Conservation (phyloP, 2,888 invertebrate species). For the Sacculina carcini region DNA sequence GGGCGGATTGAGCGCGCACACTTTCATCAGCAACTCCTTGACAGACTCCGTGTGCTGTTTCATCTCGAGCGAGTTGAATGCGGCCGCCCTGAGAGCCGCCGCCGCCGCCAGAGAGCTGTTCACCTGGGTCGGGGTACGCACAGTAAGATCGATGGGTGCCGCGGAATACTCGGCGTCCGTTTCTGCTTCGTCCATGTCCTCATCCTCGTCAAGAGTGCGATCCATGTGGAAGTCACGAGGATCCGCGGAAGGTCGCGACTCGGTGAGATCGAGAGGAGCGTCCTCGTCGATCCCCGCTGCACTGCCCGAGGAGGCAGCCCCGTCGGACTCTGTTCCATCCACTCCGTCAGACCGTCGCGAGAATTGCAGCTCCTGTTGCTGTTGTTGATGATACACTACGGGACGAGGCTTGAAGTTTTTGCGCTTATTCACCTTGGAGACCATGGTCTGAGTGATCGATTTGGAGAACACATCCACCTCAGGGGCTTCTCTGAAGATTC, state of each 20-base stretch:
- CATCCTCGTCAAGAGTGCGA: conserved; percentile 11
- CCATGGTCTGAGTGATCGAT: conserved; percentile 25
- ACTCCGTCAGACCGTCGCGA: conserved; percentile 9
- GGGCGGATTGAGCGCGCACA: too few species aligned
- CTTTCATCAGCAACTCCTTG: too few species aligned
- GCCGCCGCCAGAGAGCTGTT: conserved; percentile 8
- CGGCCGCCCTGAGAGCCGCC: conserved; percentile 34
- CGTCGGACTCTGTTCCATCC: conserved; percentile 7
- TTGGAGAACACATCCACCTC: too few species aligned
- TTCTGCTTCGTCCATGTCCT: conserved; percentile 8
- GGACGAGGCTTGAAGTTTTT: conserved; percentile 54
- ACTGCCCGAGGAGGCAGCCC: conserved; percentile 5
- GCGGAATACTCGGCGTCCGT: conserved; percentile 5
- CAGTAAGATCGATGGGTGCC: conserved; percentile 6
- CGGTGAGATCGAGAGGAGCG: conserved; percentile 13
- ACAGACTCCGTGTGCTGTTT: conserved; percentile 49
- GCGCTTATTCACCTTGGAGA: conserved; percentile 45
- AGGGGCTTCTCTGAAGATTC: too few species aligned
- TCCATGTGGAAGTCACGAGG: conserved; percentile 9
- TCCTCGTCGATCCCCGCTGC: conserved; percentile 9
- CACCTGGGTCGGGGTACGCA: conserved; percentile 7
- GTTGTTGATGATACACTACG: conserved; percentile 22
- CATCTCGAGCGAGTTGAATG: conserved; percentile 30
- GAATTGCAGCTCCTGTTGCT: too few species aligned
- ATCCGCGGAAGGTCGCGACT: conserved; percentile 10